Conservation (phyloP, 2,113 vertebrate genomes). For the Lipotes vexillifer region DNA sequence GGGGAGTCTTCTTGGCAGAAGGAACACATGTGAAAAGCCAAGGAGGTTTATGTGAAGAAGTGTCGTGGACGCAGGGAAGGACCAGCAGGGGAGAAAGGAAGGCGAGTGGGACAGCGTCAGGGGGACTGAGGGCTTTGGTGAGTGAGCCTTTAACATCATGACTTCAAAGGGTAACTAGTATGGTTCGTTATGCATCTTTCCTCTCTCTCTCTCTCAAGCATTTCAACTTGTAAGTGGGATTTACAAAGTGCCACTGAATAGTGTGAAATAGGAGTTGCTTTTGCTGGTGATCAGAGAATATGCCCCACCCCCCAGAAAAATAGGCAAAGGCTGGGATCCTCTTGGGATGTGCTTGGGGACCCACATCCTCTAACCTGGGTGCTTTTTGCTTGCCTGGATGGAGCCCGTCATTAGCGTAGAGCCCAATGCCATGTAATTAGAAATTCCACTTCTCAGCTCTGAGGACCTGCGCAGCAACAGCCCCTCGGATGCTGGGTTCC, state of each 20-base stretch:
- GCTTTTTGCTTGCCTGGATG: constrained; percentile 34
- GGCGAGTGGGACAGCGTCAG: rapidly evolving
- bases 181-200: neutral
- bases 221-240: neutral
- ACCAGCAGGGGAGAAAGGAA: neutral
- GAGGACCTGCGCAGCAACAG: constrained; percentile 63
- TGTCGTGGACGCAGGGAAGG: neutral
- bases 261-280: neutral
- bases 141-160: neutral
- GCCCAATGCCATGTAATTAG: constrained; percentile 77
- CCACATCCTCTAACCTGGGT: constrained; percentile 15
- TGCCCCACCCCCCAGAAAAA: neutral
- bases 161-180: neutral
- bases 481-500: constrained; percentile 49
- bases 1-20: neutral
- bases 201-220: neutral
- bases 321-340: neutral
- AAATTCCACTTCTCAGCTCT: constrained; percentile 72
- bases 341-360: neutral
- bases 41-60: neutral
- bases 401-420: constrained; percentile 77
- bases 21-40: neutral
- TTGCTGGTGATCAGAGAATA: neutral
- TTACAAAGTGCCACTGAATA: neutral
- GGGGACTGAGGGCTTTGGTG: neutral